These are phyloP conservation scores for Ptilorrhoa leucosticta DNA, from an alignment of 2,113 vertebrate genomes.

Conservation along the genomic window DNA sequence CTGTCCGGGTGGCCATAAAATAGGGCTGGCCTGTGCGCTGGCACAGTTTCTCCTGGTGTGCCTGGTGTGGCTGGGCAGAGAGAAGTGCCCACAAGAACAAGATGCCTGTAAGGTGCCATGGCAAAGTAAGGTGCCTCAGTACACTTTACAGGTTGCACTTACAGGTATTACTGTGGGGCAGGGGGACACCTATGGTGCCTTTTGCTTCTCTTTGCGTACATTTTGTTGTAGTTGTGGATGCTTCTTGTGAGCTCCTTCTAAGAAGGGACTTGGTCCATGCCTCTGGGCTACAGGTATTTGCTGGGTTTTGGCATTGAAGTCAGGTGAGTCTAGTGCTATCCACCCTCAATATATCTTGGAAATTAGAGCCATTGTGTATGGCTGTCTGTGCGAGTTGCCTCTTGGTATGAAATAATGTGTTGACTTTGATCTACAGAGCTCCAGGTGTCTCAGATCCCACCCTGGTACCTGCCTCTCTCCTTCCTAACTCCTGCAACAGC, in stretches of 20 bases:
- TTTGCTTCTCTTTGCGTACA: neutral
- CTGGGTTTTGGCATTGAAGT: neutral
- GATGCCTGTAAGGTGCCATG: neutral
- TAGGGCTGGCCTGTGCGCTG: neutral
- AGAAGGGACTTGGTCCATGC: neutral
- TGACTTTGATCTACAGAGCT: neutral
- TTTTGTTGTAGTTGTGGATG: neutral
- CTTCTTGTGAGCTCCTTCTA: neutral
- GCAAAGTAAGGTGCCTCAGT: neutral
- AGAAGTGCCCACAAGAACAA: neutral
- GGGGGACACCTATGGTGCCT: neutral
- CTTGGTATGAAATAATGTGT: neutral
- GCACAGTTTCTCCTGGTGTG: accelerated
- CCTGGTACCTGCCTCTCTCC: neutral
- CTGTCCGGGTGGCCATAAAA: neutral
- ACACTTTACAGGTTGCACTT: neutral
- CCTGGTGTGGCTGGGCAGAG: neutral
- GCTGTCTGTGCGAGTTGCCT: neutral
- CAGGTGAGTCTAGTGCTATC: neutral
- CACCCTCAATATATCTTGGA: neutral
- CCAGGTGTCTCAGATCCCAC: neutral
- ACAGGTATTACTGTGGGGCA: neutral
- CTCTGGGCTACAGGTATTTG: neutral
- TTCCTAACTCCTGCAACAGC: neutral
- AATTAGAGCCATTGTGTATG: neutral